Base-by-base conservation (phyloP, 2,888 invertebrate species). In the Clistopyga incitator region DNA sequence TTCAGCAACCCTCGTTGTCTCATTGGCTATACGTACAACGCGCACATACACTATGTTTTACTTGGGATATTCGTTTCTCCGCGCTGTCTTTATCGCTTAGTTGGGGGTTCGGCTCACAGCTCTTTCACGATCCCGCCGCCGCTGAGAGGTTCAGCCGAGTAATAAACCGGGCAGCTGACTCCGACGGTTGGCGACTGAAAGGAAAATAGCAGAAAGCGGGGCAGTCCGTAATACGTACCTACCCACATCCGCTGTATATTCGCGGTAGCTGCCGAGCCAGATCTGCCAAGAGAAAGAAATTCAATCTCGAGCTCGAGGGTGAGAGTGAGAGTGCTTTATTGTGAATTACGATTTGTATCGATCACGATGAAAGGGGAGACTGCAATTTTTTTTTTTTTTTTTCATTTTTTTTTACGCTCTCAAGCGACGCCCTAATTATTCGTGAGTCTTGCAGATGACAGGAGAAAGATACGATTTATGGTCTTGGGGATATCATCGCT, bases 281-380 rank as follows among this genome's bases (percentile, higher is more conserved):
- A 42, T 45, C 20, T 42, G 42, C 64, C 13, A 20, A 71, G 75
- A 59, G 59, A 72, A 65, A 67, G 76, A 83, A 83, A 76, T 72
- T 65, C 59, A 80, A 72, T 76, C 54, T 75, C 79, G 79, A 82
- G 75, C 65, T 70, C 71, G 76, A 79, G 75, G 67, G 76, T 25
- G 54, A 54, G 59, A n/a, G 64, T n/a, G 50, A 38, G 56, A 56
- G 29, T 61, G 15, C 29, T 29, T 29, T 34, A 61, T 34, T 61
- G 59, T 67, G 23, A 42, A 38, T 50, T 47, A n/a, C 20, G 42
- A 23, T 50, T 29, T 50, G 71, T 64, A 42, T 74, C 38, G 52
- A 75, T 56, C 70, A 78, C 67, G 52, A 78, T 56, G 56, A 56
- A 23, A 70, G 50, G 29, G 23, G 23, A 76, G 29, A 59, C 70